These are phyloP conservation scores for Dendrocopos noguchii DNA, from an alignment of 2,113 vertebrate species.

Conservation along the genomic window DNA sequence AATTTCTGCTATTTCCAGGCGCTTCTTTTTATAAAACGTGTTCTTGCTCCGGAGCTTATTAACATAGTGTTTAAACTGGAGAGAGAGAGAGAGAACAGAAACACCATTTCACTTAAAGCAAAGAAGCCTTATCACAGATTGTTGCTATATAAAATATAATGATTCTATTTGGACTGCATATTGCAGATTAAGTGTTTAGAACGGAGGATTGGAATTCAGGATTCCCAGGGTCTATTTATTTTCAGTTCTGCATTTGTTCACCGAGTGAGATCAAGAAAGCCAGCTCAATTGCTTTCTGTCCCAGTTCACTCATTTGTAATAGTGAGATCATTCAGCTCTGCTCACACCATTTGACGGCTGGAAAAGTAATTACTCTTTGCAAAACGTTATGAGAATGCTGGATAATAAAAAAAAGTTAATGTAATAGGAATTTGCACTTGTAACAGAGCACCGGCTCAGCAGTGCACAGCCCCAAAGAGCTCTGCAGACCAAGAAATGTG, in stretches of 20 bases:
- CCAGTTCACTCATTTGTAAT: background rate
- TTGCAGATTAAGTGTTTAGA: background rate
- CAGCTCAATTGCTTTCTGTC: background rate
- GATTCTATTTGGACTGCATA: background rate
- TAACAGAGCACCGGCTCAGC: background rate
- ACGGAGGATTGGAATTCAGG: background rate
- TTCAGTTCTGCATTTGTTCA: background rate
- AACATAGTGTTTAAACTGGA: slow-evolving; percentile 90
- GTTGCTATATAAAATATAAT: background rate
- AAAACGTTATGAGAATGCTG: background rate
- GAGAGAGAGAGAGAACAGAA: slow-evolving; percentile 29
- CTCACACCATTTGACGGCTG: background rate
- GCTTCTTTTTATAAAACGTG: slow-evolving; percentile 89
- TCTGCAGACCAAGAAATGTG: background rate
- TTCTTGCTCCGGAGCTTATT: slow-evolving; percentile 90
- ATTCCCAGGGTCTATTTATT: slow-evolving; percentile 18
- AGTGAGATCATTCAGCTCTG: background rate
- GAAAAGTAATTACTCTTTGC: background rate
- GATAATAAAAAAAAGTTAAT: slow-evolving; percentile 22
- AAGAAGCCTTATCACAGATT: background rate
- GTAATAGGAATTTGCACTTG: background rate
- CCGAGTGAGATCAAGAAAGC: background rate
- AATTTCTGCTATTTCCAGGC: slow-evolving; percentile 87
- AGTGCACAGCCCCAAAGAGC: background rate
- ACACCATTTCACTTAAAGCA: background rate